Percentiles rank a stretch among this genome's conserved stretches.
Evolutionary conservation across 2,888 invertebrate genomes (phyloP).

Genomic region (Drosophila anceps): DNA sequence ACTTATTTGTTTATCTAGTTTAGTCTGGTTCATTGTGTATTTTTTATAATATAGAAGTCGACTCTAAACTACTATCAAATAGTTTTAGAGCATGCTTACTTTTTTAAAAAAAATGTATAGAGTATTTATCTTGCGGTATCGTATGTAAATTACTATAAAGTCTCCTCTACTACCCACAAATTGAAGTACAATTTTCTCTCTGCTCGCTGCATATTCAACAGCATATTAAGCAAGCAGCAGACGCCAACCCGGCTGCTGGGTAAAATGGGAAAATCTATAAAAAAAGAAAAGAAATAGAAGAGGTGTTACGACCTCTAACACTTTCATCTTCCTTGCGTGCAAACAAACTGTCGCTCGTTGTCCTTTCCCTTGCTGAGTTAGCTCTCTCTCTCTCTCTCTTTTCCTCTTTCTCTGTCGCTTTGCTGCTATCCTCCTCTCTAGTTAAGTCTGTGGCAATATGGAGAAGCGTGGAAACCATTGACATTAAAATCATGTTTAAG

Average conservation of each 20-base stretch:
- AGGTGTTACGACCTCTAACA: slow-evolving; percentile 70
- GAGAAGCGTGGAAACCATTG: slow-evolving; percentile 71
- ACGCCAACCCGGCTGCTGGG: slow-evolving; percentile 22
- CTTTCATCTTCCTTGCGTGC: slow-evolving; percentile 72
- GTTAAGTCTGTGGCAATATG: slow-evolving; percentile 38
- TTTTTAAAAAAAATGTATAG: too few relatives aligned
- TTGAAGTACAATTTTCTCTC: slow-evolving; percentile 2
- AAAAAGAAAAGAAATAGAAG: slow-evolving; percentile 32
- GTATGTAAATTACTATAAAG: not conserved
- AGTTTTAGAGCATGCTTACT: not conserved
- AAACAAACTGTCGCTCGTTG: slow-evolving; percentile 56
- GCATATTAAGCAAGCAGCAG: slow-evolving; percentile 38
- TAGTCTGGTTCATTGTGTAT: too few relatives aligned
- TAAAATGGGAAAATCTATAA: slow-evolving; percentile 59
- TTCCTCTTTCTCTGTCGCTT: not conserved
- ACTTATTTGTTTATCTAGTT: too few relatives aligned
- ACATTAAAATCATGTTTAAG: slow-evolving; percentile 84
- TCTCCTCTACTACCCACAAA: not conserved
- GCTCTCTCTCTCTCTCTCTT: not conserved
- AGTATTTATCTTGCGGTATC: not conserved
- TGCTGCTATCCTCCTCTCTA: not conserved
- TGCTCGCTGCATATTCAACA: slow-evolving; percentile 18
- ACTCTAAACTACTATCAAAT: not conserved
- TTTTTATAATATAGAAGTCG: not conserved
- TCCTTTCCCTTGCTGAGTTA: slow-evolving; percentile 16